These are phyloP conservation scores for Cryptomyrus ogoouensis DNA, from an alignment of 2,113 vertebrate species.

Conservation along the genomic window DNA sequence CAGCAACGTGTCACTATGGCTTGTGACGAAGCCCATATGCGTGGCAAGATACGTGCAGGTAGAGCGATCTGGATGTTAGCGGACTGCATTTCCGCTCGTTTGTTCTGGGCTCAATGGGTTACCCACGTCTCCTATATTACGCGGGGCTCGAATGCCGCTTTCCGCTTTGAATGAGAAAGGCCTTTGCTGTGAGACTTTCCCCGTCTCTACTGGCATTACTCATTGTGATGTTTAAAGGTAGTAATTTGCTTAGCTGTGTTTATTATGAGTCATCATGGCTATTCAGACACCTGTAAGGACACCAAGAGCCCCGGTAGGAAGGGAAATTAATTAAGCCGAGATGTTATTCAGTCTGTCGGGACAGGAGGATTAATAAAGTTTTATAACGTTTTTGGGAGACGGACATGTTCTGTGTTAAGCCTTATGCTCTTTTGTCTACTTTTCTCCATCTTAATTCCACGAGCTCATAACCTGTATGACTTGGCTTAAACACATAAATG, in stretches of 20 bases:
- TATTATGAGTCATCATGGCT: constrained; percentile 13
- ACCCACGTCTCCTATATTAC: background rate
- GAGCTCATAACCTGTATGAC: background rate
- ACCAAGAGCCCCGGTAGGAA: background rate
- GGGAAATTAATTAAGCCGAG: constrained; percentile 8
- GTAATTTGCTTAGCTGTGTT: constrained; percentile 21
- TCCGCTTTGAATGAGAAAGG: background rate
- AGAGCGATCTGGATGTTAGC: background rate
- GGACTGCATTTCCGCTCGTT: background rate
- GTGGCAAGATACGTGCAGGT: background rate
- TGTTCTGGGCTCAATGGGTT: background rate
- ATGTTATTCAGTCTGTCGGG: background rate
- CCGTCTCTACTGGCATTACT: background rate
- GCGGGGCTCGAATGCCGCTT: background rate
- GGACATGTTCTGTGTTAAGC: background rate
- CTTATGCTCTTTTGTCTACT: background rate
- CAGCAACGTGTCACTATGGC: background rate
- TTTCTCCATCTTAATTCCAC: background rate
- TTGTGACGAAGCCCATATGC: background rate
- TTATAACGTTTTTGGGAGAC: background rate
- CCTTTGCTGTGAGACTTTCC: background rate
- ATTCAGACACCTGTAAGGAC: constrained; percentile 18
- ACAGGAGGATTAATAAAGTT: background rate
- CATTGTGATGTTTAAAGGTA: constrained; percentile 15
- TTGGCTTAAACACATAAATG: background rate